These are phyloP conservation scores for Cancer borealis DNA, from an alignment of 2,888 invertebrate genomes.

Conservation along the genomic window DNA sequence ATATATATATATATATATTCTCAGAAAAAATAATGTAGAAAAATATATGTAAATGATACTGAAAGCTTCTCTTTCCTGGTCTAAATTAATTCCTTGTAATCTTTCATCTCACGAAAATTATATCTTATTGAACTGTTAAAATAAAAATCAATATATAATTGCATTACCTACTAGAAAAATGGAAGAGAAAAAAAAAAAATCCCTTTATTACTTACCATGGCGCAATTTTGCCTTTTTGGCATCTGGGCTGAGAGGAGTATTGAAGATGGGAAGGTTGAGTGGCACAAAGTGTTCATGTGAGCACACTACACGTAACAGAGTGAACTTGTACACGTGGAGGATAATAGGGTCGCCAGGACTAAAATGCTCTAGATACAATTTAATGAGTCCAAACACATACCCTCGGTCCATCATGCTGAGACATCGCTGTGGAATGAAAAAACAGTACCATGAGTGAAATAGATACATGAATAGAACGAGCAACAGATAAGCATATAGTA, in stretches of 20 bases:
- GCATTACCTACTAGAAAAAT: no score
- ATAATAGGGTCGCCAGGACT: conserved; percentile 88
- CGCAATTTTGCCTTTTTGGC: conserved; percentile 77
- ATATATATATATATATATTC: no score
- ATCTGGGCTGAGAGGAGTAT: conserved; percentile 81
- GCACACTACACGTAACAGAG: conserved; percentile 93
- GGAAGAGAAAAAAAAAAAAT: neutral
- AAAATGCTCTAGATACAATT: conserved; percentile 92
- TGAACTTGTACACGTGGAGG: conserved; percentile 94
- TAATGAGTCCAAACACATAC: conserved; percentile 93
- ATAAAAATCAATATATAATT: no score
- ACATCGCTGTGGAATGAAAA: conserved; percentile 85
- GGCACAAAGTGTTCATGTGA: conserved; percentile 97
- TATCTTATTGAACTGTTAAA: no score
- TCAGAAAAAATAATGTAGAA: no score
- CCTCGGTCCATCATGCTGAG: conserved; percentile 96
- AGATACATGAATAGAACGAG: neutral
- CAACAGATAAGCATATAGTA: neutral
- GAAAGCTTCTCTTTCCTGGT: no score
- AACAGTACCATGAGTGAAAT: neutral
- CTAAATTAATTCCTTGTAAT: no score
- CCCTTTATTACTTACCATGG: conserved; percentile 79
- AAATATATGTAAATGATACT: no score
- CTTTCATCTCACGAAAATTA: no score
- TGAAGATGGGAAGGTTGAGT: conserved; percentile 92